These are phyloP conservation scores for Ceyx melanurus DNA, from an alignment of 2,113 vertebrate species.

Conservation along the genomic window DNA sequence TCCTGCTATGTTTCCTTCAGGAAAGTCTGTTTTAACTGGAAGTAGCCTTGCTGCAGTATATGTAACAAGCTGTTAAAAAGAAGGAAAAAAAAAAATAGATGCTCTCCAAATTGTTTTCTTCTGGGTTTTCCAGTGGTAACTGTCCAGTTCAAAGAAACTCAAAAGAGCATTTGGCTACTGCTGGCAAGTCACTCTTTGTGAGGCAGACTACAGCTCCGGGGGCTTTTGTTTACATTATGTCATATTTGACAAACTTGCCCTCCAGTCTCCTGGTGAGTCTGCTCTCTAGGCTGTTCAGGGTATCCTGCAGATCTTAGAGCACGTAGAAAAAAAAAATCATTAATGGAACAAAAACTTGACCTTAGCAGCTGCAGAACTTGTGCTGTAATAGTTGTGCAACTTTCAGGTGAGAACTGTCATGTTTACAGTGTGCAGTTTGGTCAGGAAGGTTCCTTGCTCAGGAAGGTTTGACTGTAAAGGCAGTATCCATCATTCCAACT, in stretches of 20 bases:
- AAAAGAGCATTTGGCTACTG: neutral
- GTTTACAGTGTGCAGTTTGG: neutral
- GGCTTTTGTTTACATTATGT: neutral
- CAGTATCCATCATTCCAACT: neutral
- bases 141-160: neutral
- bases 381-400: conserved; percentile 15
- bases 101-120: neutral
- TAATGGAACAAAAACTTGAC: neutral
- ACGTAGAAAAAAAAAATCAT: neutral
- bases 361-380: neutral
- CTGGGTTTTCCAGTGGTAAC: neutral
- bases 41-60: neutral
- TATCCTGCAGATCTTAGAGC: neutral
- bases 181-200: neutral
- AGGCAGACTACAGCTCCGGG: neutral
- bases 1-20: neutral
- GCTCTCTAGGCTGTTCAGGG: neutral
- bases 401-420: neutral
- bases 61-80: neutral
- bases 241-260: neutral
- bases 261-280: neutral
- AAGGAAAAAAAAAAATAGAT: too few relatives aligned
- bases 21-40: neutral
- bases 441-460: neutral
- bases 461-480: neutral